Evolutionary conservation across 2,888 invertebrate species (phyloP).

Genomic region (Cosmia pyralina): DNA sequence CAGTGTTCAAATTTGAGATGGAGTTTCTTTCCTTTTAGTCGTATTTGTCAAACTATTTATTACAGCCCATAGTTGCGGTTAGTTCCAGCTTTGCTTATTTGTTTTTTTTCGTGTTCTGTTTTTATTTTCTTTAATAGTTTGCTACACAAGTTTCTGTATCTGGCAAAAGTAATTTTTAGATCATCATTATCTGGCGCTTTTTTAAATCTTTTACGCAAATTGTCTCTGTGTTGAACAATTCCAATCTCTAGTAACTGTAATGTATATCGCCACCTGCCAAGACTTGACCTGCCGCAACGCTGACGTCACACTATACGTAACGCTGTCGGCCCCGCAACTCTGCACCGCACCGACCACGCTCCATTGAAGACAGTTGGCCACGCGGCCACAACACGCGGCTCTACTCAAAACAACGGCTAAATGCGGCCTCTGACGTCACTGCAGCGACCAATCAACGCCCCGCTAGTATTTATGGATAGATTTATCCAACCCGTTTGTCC

Average conservation of each 20-base stretch:
- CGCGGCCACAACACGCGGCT: constrained; percentile 7
- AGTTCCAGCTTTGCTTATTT: too few relatives aligned
- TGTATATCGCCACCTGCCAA: background rate
- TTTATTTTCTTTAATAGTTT: too few relatives aligned
- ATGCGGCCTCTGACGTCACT: constrained; percentile 23
- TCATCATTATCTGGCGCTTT: too few relatives aligned
- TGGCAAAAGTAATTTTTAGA: too few relatives aligned
- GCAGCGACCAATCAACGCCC: constrained; percentile 8
- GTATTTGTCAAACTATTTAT: too few relatives aligned
- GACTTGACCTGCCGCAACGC: constrained; percentile 35
- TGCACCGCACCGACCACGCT: background rate
- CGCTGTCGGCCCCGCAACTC: background rate
- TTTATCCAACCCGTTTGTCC: constrained; percentile 13
- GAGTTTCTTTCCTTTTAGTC: too few relatives aligned
- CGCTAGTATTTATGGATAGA: constrained; percentile 34
- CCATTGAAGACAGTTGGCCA: background rate
- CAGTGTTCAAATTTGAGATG: too few relatives aligned
- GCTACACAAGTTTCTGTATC: too few relatives aligned
- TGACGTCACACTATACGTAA: constrained; percentile 3
- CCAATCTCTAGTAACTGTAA: background rate
- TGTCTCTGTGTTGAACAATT: too few relatives aligned
- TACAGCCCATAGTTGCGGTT: too few relatives aligned
- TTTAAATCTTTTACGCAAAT: too few relatives aligned
- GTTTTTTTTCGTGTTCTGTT: too few relatives aligned
- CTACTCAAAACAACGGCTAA: constrained; percentile 11